Evolutionary conservation across 1,140 invertebrate genomes (phyloP).

Genomic region (Eufriesea mexicana): DNA sequence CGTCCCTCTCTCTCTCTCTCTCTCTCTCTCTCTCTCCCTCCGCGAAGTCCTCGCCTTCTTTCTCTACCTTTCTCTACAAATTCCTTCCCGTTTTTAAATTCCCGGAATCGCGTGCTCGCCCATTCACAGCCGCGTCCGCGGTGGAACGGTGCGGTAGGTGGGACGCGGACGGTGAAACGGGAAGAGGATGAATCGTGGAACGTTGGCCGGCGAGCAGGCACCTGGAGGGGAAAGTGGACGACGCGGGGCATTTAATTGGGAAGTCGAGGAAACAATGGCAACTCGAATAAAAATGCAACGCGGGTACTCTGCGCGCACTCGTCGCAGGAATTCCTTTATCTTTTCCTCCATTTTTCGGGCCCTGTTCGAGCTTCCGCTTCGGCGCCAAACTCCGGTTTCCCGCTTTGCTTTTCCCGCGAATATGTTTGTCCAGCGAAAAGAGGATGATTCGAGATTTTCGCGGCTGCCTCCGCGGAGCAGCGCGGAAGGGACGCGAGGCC

Average conservation of each 20-base stretch:
- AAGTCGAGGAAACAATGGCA: slow-evolving; percentile 62
- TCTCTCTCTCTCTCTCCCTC: slow-evolving; percentile 28
- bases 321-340: background rate
- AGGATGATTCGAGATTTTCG: background rate
- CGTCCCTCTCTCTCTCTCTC: background rate
- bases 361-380: too few relatives aligned
- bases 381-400: too few relatives aligned
- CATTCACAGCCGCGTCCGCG: slow-evolving; percentile 61
- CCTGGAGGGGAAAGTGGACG: background rate
- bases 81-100: slow-evolving; percentile 74
- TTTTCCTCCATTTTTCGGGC: background rate
- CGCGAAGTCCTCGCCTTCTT: background rate
- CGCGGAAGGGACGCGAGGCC: background rate
- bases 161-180: slow-evolving; percentile 7
- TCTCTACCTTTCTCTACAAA: slow-evolving; percentile 61
- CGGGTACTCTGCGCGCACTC: background rate
- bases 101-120: slow-evolving; percentile 67
- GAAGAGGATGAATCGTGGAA: slow-evolving; percentile 41
- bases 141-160: background rate
- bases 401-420: too few relatives aligned
- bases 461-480: background rate
- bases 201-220: background rate
- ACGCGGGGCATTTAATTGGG: slow-evolving; percentile 69
- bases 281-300: slow-evolving; percentile 18
- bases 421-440: too few relatives aligned